Evolutionary conservation across 2,797 vertebrate species (phyloP), one percentile per base, ranked within the genome.

Genomic region (Zenarchopterus dispar): DNA sequence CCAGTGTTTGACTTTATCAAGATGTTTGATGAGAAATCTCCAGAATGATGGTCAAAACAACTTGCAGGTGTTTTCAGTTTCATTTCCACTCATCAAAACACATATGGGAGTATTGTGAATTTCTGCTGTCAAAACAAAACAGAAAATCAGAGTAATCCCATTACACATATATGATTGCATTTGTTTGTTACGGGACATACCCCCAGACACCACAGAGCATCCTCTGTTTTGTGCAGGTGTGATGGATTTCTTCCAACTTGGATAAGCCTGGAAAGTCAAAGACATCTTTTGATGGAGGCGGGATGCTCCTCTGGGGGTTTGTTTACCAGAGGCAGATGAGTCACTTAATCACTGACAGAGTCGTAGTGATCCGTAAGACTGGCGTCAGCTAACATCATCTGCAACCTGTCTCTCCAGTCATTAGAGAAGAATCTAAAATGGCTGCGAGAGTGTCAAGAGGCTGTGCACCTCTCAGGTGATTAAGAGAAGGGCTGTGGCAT

Each of bases 261-360:
- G 78, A 89, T 86, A 84, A 84, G 81, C 77, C 21, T 49, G 65
- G 53, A 67, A 49, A 78, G 58, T 78, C 74, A 76, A 84, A 80
- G 74, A 62, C 70, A 74, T 85, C 57, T 70, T 84, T 75, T 88
- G 86, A 92, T 89, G 81, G 88, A 90, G 88, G 73, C 79, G 85
- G 89, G 85, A 90, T 86, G 77, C 78, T 83, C 83, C 58, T 62
- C 73, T 75, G 72, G 75, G 86, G 79, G 70, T 88, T 88, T 89
- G 82, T 91, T 89, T 89, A 85, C 81, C 78, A 72, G 78, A 43
- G 75, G 67, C 80, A 86, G 85, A 90, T 88, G 88, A 90, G 84
- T 90, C 88, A 88, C 88, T 92, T 91, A 85, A 89, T 92, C 87
- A 90, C 88, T 89, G 85, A 85, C 84, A 89, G 84, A 73, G 60